A percentile compares a stretch with the other conserved stretches of the same genome.
Conservation (phyloP, 2,113 vertebrate species). For the Pitta sordida region DNA sequence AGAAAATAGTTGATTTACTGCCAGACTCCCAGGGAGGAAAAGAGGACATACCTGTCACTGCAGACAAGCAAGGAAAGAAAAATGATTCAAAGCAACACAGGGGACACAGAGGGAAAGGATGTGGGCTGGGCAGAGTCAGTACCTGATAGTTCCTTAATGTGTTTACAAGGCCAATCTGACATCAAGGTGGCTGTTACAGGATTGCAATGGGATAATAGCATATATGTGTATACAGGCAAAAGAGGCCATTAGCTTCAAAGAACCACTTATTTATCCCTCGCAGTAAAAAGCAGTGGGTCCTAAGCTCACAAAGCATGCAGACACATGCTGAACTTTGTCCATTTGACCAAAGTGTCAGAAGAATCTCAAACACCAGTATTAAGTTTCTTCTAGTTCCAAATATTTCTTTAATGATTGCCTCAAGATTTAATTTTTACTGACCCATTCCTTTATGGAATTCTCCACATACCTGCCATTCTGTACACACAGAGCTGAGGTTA, state of each 20-base stretch:
- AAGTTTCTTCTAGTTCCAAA: not conserved
- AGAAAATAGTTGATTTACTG: not conserved
- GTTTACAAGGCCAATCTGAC: not conserved
- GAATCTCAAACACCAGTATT: not conserved
- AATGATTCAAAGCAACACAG: not conserved
- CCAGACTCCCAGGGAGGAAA: not conserved
- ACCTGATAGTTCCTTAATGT: not conserved
- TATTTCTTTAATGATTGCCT: not conserved
- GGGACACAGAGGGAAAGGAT: not conserved
- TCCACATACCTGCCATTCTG: not conserved
- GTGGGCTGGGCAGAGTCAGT: not conserved
- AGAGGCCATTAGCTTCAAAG: not conserved
- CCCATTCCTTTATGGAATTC: not conserved
- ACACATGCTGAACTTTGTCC: not conserved
- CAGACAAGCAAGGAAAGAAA: constrained; percentile 10
- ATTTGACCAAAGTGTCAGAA: not conserved
- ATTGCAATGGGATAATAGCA: not conserved
- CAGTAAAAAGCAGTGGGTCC: not conserved
- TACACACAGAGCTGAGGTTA: not conserved
- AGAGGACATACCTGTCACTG: constrained; percentile 1
- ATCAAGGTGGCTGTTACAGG: not conserved
- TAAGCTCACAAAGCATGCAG: fast-evolving
- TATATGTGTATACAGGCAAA: not conserved
- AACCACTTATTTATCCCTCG: not conserved
- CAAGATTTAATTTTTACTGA: not conserved